Evolutionary conservation across 2,888 invertebrate species (phyloP).

Genomic region (Ditylenchus weischeri): DNA sequence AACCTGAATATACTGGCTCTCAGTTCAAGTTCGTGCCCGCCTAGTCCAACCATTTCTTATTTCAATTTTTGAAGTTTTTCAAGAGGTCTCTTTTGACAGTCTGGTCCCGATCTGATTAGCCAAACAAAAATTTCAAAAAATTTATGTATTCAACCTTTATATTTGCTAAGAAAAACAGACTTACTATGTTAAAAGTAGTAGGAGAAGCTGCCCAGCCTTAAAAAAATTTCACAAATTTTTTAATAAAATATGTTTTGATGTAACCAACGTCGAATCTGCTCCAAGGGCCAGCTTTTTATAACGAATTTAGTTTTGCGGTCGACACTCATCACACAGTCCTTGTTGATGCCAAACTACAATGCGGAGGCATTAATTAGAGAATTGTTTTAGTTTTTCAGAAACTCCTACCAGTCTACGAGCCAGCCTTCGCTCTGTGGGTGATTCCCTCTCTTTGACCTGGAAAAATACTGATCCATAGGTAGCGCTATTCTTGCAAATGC

Average conservation of each 20-base stretch:
- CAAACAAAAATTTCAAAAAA: too few species aligned
- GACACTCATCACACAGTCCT: constrained; percentile 29
- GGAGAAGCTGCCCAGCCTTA: constrained; percentile 13
- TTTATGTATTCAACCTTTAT: not conserved
- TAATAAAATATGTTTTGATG: not conserved
- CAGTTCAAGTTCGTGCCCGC: too few species aligned
- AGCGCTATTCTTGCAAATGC: constrained; percentile 20
- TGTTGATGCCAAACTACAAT: constrained; percentile 24
- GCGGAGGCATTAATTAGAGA: not conserved
- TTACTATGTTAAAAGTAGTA: constrained; percentile 22
- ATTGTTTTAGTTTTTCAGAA: not conserved
- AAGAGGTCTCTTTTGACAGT: too few species aligned
- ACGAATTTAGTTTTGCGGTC: constrained; percentile 26
- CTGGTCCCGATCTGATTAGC: too few species aligned
- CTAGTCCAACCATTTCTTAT: too few species aligned
- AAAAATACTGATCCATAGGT: constrained; percentile 29
- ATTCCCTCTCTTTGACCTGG: constrained; percentile 23
- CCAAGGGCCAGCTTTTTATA: constrained; percentile 26
- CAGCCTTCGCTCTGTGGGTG: constrained; percentile 10
- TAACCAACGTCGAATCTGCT: constrained; percentile 13
- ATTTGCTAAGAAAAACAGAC: not conserved
- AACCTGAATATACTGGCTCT: too few species aligned
- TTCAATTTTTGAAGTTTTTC: too few species aligned
- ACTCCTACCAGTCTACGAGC: not conserved
- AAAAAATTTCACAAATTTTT: not conserved